These are phyloP conservation scores for Odontomyia ornata DNA, from an alignment of 2,888 invertebrate species.

Conservation along the genomic window DNA sequence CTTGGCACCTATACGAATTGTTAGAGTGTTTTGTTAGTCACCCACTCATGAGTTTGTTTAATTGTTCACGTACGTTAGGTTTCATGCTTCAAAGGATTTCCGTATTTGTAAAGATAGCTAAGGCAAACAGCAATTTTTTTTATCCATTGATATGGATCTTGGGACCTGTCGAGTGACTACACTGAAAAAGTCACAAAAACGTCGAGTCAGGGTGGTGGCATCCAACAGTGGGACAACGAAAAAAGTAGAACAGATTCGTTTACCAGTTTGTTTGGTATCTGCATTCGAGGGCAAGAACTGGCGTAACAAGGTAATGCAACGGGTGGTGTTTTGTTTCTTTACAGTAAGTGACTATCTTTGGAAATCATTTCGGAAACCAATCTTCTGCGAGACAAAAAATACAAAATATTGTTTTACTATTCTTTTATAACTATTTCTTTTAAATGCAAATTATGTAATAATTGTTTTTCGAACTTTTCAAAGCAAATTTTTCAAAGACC, in stretches of 20 bases:
- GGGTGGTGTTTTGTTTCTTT: neutral
- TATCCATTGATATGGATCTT: too few relatives aligned
- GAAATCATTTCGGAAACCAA: too few relatives aligned
- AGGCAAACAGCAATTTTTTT: neutral
- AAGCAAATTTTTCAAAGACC: too few relatives aligned
- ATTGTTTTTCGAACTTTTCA: too few relatives aligned
- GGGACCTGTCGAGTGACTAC: too few relatives aligned
- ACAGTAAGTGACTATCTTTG: too few relatives aligned
- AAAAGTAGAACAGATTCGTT: too few relatives aligned
- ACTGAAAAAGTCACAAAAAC: too few relatives aligned
- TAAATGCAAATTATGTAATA: too few relatives aligned
- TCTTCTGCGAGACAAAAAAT: too few relatives aligned
- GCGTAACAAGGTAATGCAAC: neutral
- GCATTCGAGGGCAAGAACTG: neutral
- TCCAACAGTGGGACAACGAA: neutral
- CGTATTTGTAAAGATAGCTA: conserved; percentile 16
- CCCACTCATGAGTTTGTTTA: conserved; percentile 41
- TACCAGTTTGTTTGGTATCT: neutral
- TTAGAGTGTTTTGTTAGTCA: conserved; percentile 29
- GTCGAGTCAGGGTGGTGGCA: neutral
- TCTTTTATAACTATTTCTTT: too few relatives aligned
- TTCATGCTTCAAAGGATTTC: conserved; percentile 35
- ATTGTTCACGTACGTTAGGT: conserved; percentile 44
- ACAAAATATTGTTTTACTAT: too few relatives aligned
- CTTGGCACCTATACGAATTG: neutral